A percentile compares a stretch with the other conserved stretches of the same genome.
phyloP scores from a whole-genome alignment of 2,888 invertebrate genomes.

The Amiota minor region DNA sequence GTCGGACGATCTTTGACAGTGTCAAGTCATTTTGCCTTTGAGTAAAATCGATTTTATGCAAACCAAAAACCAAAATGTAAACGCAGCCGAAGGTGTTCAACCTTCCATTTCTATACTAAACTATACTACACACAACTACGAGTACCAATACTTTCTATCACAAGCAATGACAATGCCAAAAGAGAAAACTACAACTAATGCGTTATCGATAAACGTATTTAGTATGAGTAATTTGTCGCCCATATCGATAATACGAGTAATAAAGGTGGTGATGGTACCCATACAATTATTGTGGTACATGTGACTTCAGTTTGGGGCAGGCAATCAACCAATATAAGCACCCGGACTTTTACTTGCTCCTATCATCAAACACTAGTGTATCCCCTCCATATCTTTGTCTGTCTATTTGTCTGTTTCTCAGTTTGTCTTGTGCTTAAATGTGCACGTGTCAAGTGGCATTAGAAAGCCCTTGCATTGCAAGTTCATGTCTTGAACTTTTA shows the following conservation, averaged over 20 bases:
- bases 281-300: too few relatives aligned
- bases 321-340: too few relatives aligned
- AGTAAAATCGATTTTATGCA: conserved; percentile 60
- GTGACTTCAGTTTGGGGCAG: too few relatives aligned
- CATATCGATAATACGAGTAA: neutral
- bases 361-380: neutral
- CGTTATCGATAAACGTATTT: conserved; percentile 21
- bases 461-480: conserved; percentile 15
- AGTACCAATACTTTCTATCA: conserved; percentile 29
- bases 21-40: conserved; percentile 48
- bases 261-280: too few relatives aligned
- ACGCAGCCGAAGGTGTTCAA: conserved; percentile 16
- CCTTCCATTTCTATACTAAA: neutral
- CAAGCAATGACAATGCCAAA: neutral
- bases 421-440: neutral
- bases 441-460: conserved; percentile 8
- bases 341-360: neutral
- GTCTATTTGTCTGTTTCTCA: neutral
- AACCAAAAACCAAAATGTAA: conserved; percentile 33
- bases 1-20: conserved; percentile 46
- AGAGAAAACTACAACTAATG: conserved; percentile 33
- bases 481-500: conserved; percentile 6
- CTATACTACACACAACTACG: neutral
- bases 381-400: neutral
- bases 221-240: conserved; percentile 58